phyloP scores from a whole-genome alignment of 2,113 vertebrate species.

The Pterophyllum scalare region DNA sequence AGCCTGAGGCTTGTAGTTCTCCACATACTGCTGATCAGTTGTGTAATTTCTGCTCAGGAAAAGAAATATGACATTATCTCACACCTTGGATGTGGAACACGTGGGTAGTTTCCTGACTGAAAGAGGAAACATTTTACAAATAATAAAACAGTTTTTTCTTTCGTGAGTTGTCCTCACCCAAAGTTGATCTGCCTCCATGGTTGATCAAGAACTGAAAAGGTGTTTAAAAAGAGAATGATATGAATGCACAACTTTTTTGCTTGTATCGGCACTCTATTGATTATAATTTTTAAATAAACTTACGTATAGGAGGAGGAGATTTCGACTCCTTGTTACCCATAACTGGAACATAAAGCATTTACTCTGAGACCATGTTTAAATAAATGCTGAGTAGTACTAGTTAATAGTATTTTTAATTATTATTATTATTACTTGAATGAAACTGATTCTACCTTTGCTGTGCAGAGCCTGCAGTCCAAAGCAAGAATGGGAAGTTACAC shows the following conservation, averaged over 20 bases:
- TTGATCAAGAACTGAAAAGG: no score
- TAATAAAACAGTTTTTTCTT: not conserved
- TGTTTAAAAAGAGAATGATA: rapidly evolving
- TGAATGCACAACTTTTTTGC: rapidly evolving
- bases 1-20: rapidly evolving
- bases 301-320: rapidly evolving
- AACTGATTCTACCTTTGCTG: rapidly evolving
- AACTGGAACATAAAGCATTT: rapidly evolving
- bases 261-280: rapidly evolving
- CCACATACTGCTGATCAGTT: no score
- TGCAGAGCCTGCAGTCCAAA: rapidly evolving
- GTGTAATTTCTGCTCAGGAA: rapidly evolving
- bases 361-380: not conserved
- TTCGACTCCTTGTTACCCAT: not conserved
- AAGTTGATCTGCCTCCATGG: not conserved
- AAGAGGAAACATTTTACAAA: not conserved
- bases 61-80: not conserved
- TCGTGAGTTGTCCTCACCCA: not conserved
- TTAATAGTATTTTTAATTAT: no score
- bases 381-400: rapidly evolving
- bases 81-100: rapidly evolving
- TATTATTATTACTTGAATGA: no score
- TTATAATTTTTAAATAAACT: not conserved
- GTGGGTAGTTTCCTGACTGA: not conserved
- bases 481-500: rapidly evolving